Percentiles rank a stretch among this genome's conserved stretches.
These are phyloP conservation scores for Tethya wilhelma DNA, from an alignment of 37 sponge, comb jelly and placozoan species.

Conservation along the genomic window DNA sequence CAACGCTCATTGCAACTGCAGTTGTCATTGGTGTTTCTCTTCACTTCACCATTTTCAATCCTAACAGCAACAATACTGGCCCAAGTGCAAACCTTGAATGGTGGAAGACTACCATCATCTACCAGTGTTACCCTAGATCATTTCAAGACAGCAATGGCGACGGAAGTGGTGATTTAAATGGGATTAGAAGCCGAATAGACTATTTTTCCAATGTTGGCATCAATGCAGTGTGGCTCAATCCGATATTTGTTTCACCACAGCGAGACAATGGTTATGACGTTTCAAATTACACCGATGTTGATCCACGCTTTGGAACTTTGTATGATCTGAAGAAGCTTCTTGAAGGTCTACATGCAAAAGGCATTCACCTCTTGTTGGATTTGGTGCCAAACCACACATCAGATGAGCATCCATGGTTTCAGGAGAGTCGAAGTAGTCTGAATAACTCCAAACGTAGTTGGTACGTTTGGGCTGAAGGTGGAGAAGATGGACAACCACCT, in stretches of 20 bases:
- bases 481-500: conserved; percentile 62
- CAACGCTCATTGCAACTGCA: too few relatives aligned
- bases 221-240: conserved; percentile 80
- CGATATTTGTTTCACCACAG: conserved; percentile 79
- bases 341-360: conserved; percentile 48
- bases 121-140: conserved; percentile 87
- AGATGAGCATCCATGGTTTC: conserved; percentile 85
- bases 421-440: conserved; percentile 57
- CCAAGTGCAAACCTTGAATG: conserved; percentile 42
- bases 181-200: conserved; percentile 54
- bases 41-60: too few relatives aligned
- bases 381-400: conserved; percentile 94
- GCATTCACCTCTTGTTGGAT: conserved; percentile 75
- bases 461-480: conserved; percentile 83
- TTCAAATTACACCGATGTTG: conserved; percentile 68
- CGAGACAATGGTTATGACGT: conserved; percentile 85
- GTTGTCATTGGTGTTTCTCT: too few relatives aligned
- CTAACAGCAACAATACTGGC: too few relatives aligned
- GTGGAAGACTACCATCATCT: conserved; percentile 85
- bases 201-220: conserved; percentile 70
- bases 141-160: conserved; percentile 80
- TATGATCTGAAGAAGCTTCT: conserved; percentile 66
- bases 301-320: conserved; percentile 66
- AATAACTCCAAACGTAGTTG: conserved; percentile 73
- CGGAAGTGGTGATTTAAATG: conserved; percentile 81